These are phyloP conservation scores for Sisor rabdophorus DNA, from an alignment of 2,113 vertebrate species.

Conservation along the genomic window DNA sequence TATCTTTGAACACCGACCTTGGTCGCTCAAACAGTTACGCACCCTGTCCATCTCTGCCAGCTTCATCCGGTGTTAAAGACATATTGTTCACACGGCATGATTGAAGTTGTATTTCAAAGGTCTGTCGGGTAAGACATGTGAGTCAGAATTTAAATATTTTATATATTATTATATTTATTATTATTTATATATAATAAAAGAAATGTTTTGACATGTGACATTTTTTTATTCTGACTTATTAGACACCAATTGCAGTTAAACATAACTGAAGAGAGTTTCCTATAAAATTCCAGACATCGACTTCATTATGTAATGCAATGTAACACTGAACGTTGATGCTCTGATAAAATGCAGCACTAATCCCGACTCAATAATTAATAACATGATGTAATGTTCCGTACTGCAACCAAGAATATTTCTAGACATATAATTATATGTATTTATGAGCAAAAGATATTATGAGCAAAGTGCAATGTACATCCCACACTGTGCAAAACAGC, in stretches of 20 bases:
- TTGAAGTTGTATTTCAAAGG: background rate
- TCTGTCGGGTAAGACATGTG: constrained; percentile 1
- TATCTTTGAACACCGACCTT: constrained; percentile 33
- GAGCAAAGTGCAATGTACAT: too few relatives aligned
- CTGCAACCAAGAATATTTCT: too few relatives aligned
- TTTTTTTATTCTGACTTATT: background rate
- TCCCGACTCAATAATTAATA: too few relatives aligned
- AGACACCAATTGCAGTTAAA: background rate
- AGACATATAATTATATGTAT: too few relatives aligned
- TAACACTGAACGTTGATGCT: background rate
- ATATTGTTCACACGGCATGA: background rate
- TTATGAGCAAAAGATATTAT: too few relatives aligned
- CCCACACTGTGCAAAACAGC: too few relatives aligned
- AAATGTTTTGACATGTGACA: background rate
- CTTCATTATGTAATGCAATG: background rate
- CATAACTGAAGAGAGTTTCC: background rate
- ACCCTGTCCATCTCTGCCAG: constrained; percentile 9
- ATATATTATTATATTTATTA: too few relatives aligned
- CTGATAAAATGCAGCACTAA: background rate
- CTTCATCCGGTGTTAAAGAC: background rate
- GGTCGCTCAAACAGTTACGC: constrained; percentile 21
- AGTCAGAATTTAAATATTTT: background rate
- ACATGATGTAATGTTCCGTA: too few relatives aligned
- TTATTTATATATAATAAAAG: background rate
- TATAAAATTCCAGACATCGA: too few relatives aligned